Evolutionary conservation across 2,888 invertebrate species (phyloP), one percentile per base, ranked within the genome.

Genomic region (Tromatobia lineatoria): DNA sequence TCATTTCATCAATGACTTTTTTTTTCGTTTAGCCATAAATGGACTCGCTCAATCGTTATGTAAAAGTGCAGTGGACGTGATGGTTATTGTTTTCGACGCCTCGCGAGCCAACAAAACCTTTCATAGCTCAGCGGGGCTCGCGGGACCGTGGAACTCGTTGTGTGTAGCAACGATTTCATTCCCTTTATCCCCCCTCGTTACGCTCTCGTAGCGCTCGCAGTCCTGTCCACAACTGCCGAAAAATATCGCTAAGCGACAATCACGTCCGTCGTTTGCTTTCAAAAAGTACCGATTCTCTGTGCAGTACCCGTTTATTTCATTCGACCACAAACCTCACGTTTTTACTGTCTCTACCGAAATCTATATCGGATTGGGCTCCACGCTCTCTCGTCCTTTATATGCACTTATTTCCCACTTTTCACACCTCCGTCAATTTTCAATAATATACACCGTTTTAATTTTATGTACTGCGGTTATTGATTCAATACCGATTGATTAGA

Each of bases 241-340:
- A 80, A 74, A 80, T 50, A 57, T 80, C 64, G 42, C 70, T 71
- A 71, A 71, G 69, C 79, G 71, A 71, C 67, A 74, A 73, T 73
- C 73, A 67, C 66, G 66, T n/a, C 73, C 45, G 45, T 66, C 66
- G 66, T 79, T 73, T 66, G 45, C 25, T 61, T 23, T 20, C 13
- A 11, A 77, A 77, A 69, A 70, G 47, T 78, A 6, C 13, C 57
- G 38, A 23, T 77, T 77, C 57, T 61, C 29, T 18, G 67, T 29
- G 57, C n/a, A 11, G 34, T 59, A 18, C 34, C 15, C 38, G 18
- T 34, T n/a, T 18, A 61, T 70, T 78, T 78, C 47, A 70, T 69
- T 78, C 29, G 34, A 70, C 47, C 70, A 50, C 61, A 52, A 70
- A 70, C 15, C 23, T 47, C 69, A 47, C 59, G 54, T 29, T 47